These are phyloP conservation scores for Aspidiotus destructor DNA, from an alignment of 2,888 invertebrate genomes.

Conservation along the genomic window DNA sequence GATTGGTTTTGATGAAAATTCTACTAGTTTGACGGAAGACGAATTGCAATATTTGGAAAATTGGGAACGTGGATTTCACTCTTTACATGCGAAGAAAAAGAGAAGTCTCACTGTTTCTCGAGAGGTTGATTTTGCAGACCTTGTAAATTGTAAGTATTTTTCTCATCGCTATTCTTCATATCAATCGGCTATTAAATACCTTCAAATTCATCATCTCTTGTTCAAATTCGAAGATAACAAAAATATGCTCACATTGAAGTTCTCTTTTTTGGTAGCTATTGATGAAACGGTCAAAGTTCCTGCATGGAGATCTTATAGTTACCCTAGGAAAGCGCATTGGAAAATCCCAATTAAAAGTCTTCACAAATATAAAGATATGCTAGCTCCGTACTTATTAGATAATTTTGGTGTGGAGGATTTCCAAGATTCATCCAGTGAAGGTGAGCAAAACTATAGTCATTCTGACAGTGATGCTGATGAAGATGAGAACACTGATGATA, in stretches of 20 bases:
- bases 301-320: neutral
- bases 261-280: neutral
- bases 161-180: neutral
- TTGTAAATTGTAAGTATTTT: neutral
- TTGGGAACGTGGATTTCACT: slow-evolving; percentile 10
- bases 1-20: neutral
- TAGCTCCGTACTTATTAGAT: slow-evolving; percentile 33
- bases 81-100: neutral
- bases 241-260: no score
- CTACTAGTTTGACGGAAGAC: slow-evolving; percentile 2
- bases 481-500: no score
- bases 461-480: no score
- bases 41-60: slow-evolving; percentile 12
- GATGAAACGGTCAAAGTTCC: slow-evolving; percentile 8
- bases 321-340: slow-evolving; percentile 16
- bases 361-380: slow-evolving; percentile 31
- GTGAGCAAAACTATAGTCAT: no score
- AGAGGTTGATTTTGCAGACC: neutral
- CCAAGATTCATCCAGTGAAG: no score
- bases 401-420: slow-evolving; percentile 29
- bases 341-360: slow-evolving; percentile 33
- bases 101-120: neutral
- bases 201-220: no score
- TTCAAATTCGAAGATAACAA: neutral
- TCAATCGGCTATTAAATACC: neutral